Evolutionary conservation across 2,888 invertebrate species (phyloP).

Genomic region (Ophioninae sp.): DNA sequence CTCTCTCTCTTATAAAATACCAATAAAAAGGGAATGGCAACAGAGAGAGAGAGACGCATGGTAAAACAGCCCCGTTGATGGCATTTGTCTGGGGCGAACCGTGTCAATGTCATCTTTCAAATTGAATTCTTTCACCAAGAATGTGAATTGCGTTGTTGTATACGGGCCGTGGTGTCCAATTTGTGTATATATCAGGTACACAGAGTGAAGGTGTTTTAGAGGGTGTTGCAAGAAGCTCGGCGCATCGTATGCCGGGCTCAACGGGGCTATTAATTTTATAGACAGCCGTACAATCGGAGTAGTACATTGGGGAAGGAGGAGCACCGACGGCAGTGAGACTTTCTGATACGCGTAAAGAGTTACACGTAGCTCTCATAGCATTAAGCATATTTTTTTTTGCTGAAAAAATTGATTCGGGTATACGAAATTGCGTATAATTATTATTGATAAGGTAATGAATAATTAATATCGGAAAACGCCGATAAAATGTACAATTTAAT

Average conservation of each 20-base stretch:
- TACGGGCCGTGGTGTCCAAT: conserved; percentile 6
- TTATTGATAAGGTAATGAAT: not conserved
- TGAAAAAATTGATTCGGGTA: too few species aligned
- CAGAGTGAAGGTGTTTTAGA: conserved; percentile 12
- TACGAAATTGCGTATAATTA: not conserved
- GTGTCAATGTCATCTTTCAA: conserved; percentile 56
- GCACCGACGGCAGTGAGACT: too few species aligned
- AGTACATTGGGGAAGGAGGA: too few species aligned
- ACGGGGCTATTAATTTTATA: conserved; percentile 55
- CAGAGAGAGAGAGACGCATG: not conserved
- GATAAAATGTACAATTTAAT: not conserved
- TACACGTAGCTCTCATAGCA: too few species aligned
- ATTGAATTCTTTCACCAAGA: conserved; percentile 50
- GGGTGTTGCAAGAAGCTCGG: conserved; percentile 24
- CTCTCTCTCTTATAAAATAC: conserved; percentile 6
- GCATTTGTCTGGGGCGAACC: conserved; percentile 37
- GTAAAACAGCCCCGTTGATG: conserved; percentile 22
- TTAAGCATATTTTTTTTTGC: too few species aligned
- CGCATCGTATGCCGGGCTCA: conserved; percentile 27
- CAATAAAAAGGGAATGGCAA: not conserved
- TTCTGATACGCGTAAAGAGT: too few species aligned
- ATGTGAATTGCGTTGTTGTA: conserved; percentile 23
- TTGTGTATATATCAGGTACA: conserved; percentile 11
- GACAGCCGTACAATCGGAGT: too few species aligned
- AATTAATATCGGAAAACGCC: conserved; percentile 3